phyloP scores from a whole-genome alignment of 2,113 vertebrate species.

The Aldabrachelys gigantea region DNA sequence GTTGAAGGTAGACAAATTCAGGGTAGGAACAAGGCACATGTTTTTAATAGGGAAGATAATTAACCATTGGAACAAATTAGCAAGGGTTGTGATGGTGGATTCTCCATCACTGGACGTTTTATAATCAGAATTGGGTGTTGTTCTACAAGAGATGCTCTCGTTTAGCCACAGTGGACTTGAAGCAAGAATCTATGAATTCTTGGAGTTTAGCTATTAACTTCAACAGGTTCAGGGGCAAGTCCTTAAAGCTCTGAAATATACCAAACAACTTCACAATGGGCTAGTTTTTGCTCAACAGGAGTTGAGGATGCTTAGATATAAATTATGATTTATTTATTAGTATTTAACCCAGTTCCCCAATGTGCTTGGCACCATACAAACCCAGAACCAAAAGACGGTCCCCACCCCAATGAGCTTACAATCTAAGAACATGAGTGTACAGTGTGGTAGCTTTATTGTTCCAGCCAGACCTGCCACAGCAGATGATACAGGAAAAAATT shows the following conservation, averaged over 20 bases:
- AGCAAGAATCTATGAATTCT: neutral
- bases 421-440: neutral
- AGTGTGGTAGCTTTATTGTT: neutral
- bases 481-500: rapidly evolving
- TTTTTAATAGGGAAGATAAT: neutral
- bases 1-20: neutral
- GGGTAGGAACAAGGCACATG: neutral
- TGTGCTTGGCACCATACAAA: no score
- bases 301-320: rapidly evolving
- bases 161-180: neutral
- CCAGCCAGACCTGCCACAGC: rapidly evolving
- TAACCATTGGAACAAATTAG: neutral
- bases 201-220: neutral
- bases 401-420: rapidly evolving
- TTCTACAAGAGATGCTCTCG: no score
- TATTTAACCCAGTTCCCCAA: neutral
- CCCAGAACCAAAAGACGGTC: neutral
- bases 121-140: neutral
- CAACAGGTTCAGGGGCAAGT: neutral
- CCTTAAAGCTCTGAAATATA: neutral
- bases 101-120: neutral
- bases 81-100: neutral
- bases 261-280: rapidly evolving
- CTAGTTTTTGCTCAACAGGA: rapidly evolving
- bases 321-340: rapidly evolving